Conservation (phyloP, 2,113 vertebrate species). For the Tachuris rubrigastra region DNA sequence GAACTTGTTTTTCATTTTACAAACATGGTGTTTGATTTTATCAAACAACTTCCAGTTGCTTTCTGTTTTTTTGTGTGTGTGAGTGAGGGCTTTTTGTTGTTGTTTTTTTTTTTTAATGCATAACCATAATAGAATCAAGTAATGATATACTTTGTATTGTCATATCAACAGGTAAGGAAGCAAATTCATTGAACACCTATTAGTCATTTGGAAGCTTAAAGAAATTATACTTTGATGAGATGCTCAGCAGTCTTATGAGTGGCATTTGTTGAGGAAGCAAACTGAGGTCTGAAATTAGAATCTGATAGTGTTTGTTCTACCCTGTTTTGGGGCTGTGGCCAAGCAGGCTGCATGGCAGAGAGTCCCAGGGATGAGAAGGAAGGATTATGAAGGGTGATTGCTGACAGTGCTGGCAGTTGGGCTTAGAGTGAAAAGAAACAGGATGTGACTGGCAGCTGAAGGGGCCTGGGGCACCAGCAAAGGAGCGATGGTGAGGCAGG, state of each 20-base stretch:
- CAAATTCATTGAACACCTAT: neutral
- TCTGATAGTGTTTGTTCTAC: neutral
- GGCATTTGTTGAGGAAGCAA: neutral
- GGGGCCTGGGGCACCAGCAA: too few relatives aligned
- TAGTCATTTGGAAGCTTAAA: neutral
- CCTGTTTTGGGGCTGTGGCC: accelerated
- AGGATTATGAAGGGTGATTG: neutral
- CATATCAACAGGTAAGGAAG: neutral
- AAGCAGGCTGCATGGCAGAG: neutral
- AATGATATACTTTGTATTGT: neutral
- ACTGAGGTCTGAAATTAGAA: neutral
- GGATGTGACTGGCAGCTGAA: neutral
- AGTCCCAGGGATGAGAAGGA: neutral
- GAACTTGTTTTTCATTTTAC: neutral
- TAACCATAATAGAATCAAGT: accelerated
- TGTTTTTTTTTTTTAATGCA: neutral
- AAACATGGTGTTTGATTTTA: neutral
- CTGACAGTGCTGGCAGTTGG: neutral
- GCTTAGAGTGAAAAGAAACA: neutral
- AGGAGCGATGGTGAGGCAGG: neutral
- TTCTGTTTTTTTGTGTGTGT: neutral
- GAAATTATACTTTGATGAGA: neutral
- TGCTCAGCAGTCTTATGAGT: neutral
- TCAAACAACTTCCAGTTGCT: neutral
- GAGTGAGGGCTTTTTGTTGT: too few relatives aligned